Base-by-base conservation (phyloP, 2,888 invertebrate genomes). In the Drosophila melanosoma region DNA sequence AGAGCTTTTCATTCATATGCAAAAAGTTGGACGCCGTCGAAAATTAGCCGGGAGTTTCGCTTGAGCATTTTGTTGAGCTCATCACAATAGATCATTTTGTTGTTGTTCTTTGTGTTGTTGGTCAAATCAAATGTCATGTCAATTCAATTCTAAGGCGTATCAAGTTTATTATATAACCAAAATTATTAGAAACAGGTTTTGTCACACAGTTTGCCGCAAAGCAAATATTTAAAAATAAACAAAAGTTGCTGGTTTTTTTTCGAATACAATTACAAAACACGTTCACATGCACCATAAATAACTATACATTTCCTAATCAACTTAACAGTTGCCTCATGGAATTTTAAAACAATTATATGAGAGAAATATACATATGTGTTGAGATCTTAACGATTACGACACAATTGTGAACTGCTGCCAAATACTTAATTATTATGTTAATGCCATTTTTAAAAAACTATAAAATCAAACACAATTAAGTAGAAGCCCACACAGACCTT, bases 1-100 rank as follows among this genome's bases (percentile, higher is more conserved):
- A 84, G 68, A 60, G 49, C 64, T 69, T 77, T 89, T 85, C 88
- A 86, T 86, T 86, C 88, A 86, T 86, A 86, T 86, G 85, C 90
- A 86, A 89, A 86, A 77, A 52, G 38, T 7, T 33, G 51, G 45
- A 69, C 56, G 35, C 36, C 59, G n/a, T 38, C 53, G 52, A 48
- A 60, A 60, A 52, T 69, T 52, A 45, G 69, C 36, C 60, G 52
- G 36, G 40, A 69, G 62, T 67, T 48, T 48, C 52, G 62, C 53
- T 54, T 60, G 45, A 69, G 65, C 33, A 54, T 71, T 76, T 57
- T 64, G 82, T 79, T 81, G 82, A 81, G 83, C 81, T 79, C 81
- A 81, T 76, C 68, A 68, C 23, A 69, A 68, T 49, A 17, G n/a
- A 29, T 11, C 68, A 75, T 15, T 61, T 15, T 32, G 23, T 20